Base-by-base conservation (phyloP, 2,888 invertebrate species). In the Griposia aprilina region DNA sequence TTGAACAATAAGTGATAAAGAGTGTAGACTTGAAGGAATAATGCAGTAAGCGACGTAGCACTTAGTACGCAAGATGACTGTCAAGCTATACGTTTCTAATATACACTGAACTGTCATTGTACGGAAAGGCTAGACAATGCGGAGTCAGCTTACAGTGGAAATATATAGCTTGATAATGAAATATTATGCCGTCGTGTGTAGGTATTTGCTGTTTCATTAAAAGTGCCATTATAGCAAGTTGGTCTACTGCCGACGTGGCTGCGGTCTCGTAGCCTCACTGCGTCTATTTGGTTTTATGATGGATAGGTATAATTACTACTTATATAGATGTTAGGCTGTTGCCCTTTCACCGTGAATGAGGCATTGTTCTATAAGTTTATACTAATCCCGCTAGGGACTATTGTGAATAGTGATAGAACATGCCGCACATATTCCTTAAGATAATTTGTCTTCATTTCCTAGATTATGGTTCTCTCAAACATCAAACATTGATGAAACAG, bases 1-100 rank as follows among this genome's bases (percentile, higher is more conserved):
- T 74, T 74, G 15, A 86, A 89, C 89, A 89, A 89, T 89, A 79
- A 82, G 85, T 67, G 69, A 88, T 88, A 85, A 88, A 87, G 36
- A 68, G 50, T 70, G 66, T 57, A 65, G 0, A 65, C 80, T 55
- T 60, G 17, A 67, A 77, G 23, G 76, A 78, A 84, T 75, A 80
- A 86, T 82, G 81, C 63, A 79, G 59, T 69, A 77, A 72, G 74
- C 69, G 81, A 66, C 72, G 8, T 30, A 60, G 55, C 26, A 57
- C 57, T 55, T 48, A 15, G 76, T 57, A 57, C 30, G 17, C 36
- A n/a, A 57, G 55, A n/a, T 41, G 13, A 55, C 20, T n/a, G 55
- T 36, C n/a, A 20, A 57, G 17, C 36, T 15, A 8, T 26, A 20
- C 3, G 13, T 23, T 13, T 13, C 20, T 15, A 23, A 17, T 55